These are phyloP conservation scores for Neoitamus cyanurus DNA, from an alignment of 2,888 invertebrate species.

Conservation along the genomic window DNA sequence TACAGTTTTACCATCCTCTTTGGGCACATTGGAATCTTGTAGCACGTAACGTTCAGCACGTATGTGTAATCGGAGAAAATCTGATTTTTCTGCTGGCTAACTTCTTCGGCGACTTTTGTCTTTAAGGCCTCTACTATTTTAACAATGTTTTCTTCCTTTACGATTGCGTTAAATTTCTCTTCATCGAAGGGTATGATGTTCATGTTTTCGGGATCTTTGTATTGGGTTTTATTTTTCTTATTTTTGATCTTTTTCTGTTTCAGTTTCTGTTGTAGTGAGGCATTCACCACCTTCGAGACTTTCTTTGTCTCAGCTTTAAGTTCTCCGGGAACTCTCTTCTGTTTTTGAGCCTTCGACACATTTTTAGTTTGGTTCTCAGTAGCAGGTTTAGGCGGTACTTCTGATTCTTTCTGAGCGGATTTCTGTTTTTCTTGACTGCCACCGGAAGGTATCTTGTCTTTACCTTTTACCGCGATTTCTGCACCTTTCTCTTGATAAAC, in stretches of 20 bases:
- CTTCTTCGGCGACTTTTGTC: constrained; percentile 57
- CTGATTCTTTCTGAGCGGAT: too few species aligned
- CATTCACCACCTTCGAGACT: too few species aligned
- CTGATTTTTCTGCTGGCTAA: constrained; percentile 57
- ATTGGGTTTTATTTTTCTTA: neutral
- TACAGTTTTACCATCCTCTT: constrained; percentile 73
- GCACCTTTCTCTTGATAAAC: too few species aligned
- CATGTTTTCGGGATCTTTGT: neutral
- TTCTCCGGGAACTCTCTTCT: too few species aligned
- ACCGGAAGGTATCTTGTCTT: too few species aligned
- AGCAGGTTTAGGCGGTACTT: too few species aligned
- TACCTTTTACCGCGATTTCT: too few species aligned
- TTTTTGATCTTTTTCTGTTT: neutral
- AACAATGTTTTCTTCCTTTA: constrained; percentile 57
- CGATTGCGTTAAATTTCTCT: constrained; percentile 57
- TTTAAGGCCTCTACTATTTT: constrained; percentile 59
- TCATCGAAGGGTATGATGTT: constrained; percentile 60
- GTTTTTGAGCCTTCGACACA: too few species aligned
- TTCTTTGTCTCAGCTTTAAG: too few species aligned
- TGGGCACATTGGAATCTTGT: constrained; percentile 74
- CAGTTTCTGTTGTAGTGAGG: neutral
- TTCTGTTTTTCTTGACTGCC: too few species aligned
- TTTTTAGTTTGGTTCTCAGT: too few species aligned
- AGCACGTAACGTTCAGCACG: constrained; percentile 63
- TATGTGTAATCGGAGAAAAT: constrained; percentile 63